Conservation (phyloP, 2,888 invertebrate genomes). For the Nycteola revayana region DNA sequence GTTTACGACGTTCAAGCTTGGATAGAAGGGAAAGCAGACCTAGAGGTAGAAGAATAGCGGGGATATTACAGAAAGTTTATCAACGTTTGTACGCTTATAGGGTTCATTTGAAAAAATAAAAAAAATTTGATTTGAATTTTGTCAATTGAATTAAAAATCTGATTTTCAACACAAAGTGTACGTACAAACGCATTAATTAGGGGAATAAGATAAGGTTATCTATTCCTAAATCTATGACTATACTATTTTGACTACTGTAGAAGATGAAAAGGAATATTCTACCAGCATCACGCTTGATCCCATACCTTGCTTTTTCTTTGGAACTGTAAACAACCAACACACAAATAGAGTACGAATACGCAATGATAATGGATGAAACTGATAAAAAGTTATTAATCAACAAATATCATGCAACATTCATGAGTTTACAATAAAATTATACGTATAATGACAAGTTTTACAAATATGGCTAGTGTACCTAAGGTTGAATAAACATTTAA, state of each 20-base stretch:
- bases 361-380: constrained; percentile 56
- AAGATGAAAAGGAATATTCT: constrained; percentile 81
- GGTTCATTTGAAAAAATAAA: too few relatives aligned
- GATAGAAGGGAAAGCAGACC: constrained; percentile 25
- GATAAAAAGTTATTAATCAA: constrained; percentile 40
- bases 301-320: constrained; percentile 89
- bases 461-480: constrained; percentile 20
- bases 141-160: neutral
- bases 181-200: constrained; percentile 43
- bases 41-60: constrained; percentile 40
- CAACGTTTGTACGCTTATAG: constrained; percentile 41
- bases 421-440: constrained; percentile 26
- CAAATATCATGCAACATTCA: constrained; percentile 64
- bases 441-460: constrained; percentile 17
- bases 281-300: constrained; percentile 81
- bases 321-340: constrained; percentile 89
- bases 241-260: constrained; percentile 71
- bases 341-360: constrained; percentile 77
- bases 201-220: constrained; percentile 42
- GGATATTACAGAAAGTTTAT: constrained; percentile 27
- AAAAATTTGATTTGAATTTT: neutral
- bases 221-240: constrained; percentile 74
- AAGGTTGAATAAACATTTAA: constrained; percentile 17
- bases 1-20: constrained; percentile 40
- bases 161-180: constrained; percentile 7